phyloP scores from a whole-genome alignment of 2,888 invertebrate genomes.

The Pecten maximus region DNA sequence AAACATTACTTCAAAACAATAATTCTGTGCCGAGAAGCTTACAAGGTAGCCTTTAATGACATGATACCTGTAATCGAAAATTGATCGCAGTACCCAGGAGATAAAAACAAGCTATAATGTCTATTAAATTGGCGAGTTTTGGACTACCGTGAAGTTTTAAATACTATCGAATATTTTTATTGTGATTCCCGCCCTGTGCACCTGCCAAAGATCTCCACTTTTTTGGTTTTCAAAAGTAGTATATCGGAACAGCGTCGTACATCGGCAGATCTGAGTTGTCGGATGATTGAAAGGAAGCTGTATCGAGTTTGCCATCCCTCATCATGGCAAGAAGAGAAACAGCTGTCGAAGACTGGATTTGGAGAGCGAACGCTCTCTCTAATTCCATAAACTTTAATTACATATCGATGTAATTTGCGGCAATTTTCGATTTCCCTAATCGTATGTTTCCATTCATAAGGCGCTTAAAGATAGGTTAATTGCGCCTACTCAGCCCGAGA shows the following conservation, averaged over 20 bases:
- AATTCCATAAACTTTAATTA: constrained; percentile 3
- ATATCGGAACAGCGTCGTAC: neutral
- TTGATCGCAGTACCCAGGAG: neutral
- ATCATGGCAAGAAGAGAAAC: neutral
- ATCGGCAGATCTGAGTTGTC: neutral
- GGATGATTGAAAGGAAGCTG: neutral
- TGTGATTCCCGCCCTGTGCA: neutral
- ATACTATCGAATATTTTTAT: constrained; percentile 30
- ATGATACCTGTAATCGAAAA: neutral
- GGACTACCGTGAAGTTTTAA: neutral
- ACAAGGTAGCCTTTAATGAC: neutral
- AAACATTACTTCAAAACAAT: neutral
- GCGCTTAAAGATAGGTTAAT: neutral
- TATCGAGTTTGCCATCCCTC: constrained; percentile 19
- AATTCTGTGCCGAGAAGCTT: neutral
- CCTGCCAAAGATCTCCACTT: neutral
- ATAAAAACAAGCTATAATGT: neutral
- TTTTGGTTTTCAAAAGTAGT: neutral
- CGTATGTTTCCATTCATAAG: neutral
- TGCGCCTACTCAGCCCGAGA: neutral
- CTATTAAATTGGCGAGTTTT: constrained; percentile 20
- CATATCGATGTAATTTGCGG: neutral
- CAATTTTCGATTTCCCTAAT: neutral
- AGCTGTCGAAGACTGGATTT: neutral
- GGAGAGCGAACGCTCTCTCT: neutral